phyloP scores from a whole-genome alignment of 2,797 vertebrate genomes.

The Lepilemur septentrionalis region DNA sequence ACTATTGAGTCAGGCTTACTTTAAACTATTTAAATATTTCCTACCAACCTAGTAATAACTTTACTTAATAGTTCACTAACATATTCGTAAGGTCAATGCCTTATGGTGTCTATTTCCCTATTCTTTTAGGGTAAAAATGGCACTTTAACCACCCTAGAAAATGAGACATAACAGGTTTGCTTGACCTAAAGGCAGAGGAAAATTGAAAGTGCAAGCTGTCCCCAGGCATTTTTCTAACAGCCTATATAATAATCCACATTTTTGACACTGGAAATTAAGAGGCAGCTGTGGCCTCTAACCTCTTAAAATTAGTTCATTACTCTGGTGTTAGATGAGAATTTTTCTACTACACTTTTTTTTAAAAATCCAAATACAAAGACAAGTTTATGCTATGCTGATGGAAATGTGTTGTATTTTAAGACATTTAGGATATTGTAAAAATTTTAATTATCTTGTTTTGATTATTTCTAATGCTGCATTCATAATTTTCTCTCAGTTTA shows the following conservation, averaged over 20 bases:
- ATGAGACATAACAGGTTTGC: not conserved
- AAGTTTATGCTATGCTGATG: not conserved
- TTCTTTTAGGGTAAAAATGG: not conserved
- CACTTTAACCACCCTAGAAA: not conserved
- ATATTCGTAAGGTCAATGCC: not conserved
- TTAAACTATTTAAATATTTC: constrained; percentile 29
- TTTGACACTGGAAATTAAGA: not conserved
- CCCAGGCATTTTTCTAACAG: not conserved
- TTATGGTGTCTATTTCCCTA: not conserved
- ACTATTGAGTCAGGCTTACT: not conserved
- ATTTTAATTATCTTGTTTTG: not conserved
- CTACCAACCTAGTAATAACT: not conserved
- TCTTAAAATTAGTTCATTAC: not conserved
- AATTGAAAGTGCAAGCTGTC: not conserved
- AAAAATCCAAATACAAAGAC: not conserved
- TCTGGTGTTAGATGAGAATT: not conserved
- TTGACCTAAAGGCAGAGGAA: not conserved
- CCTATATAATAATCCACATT: not conserved
- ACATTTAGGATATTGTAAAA: not conserved
- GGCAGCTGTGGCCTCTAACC: not conserved
- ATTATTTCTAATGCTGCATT: not conserved
- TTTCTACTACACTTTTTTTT: not conserved
- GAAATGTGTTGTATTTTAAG: not conserved
- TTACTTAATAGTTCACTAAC: constrained; percentile 5
- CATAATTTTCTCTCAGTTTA: not conserved